Evolutionary conservation across 2,113 vertebrate species (phyloP).

Genomic region (Pollimyrus isidori): DNA sequence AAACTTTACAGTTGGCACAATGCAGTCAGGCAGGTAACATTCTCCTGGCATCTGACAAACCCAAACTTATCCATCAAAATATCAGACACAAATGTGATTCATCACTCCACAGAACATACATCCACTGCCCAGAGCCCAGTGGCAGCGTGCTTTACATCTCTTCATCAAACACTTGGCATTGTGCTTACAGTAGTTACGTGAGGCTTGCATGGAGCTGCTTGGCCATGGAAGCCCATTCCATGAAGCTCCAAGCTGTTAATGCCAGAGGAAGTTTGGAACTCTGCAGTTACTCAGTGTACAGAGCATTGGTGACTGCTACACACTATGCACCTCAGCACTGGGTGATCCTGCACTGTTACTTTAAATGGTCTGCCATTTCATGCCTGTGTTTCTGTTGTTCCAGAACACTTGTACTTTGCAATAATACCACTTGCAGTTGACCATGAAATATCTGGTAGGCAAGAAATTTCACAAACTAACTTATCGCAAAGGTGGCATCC

Average conservation of each 20-base stretch:
- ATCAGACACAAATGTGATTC: background rate
- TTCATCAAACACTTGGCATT: background rate
- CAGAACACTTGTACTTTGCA: background rate
- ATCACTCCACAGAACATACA: background rate
- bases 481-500: background rate
- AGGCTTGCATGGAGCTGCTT: background rate
- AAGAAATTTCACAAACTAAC: background rate
- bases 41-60: background rate
- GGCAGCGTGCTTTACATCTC: background rate
- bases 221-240: background rate
- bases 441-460: background rate
- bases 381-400: background rate
- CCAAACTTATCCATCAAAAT: background rate
- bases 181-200: background rate
- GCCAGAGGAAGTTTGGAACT: background rate
- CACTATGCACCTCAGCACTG: background rate
- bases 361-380: background rate
- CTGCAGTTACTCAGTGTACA: background rate
- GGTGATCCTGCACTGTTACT: background rate
- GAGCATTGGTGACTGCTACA: background rate
- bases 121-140: background rate
- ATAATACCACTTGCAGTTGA: background rate
- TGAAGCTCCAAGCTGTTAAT: background rate
- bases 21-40: background rate
- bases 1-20: background rate